Conservation (phyloP, 2,113 vertebrate species). For the Diadophis punctatus region DNA sequence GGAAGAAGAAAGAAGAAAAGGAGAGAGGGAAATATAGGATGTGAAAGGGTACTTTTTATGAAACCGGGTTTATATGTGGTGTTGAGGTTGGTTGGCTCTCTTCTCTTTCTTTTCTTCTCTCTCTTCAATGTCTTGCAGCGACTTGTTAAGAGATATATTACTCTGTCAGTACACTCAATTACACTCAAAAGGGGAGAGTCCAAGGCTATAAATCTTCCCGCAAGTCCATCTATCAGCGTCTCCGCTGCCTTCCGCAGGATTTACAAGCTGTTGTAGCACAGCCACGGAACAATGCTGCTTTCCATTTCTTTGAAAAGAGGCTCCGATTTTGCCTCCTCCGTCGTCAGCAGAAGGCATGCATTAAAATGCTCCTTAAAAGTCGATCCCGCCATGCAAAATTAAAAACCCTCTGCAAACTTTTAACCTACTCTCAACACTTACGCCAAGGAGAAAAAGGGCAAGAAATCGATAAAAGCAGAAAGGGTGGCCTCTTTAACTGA, state of each 20-base stretch:
- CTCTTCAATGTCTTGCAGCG: not conserved
- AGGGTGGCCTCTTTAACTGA: not conserved
- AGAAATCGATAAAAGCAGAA: not conserved
- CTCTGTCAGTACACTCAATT: not conserved
- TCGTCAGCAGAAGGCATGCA: rapidly evolving
- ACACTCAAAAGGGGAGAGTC: not conserved
- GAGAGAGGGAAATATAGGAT: not conserved
- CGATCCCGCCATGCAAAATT: not conserved
- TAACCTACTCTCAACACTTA: not conserved
- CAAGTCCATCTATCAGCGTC: not conserved
- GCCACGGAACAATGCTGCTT: not conserved
- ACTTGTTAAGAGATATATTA: slow-evolving; percentile 27
- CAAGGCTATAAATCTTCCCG: not conserved
- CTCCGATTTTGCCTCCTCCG: rapidly evolving
- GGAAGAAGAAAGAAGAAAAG: not conserved
- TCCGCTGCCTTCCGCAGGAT: not conserved
- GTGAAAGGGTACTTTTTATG: not conserved
- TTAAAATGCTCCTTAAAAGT: not conserved
- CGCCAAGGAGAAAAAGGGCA: not conserved
- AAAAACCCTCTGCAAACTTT: not conserved
- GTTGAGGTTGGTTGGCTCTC: not conserved
- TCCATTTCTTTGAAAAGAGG: no score
- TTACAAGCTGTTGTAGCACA: not conserved
- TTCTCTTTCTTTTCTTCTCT: not conserved
- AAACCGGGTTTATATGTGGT: not conserved